Evolutionary conservation across 2,888 invertebrate genomes (phyloP), one percentile per base, ranked within the genome.

Genomic region (Mesorhabditis spiculigera): DNA sequence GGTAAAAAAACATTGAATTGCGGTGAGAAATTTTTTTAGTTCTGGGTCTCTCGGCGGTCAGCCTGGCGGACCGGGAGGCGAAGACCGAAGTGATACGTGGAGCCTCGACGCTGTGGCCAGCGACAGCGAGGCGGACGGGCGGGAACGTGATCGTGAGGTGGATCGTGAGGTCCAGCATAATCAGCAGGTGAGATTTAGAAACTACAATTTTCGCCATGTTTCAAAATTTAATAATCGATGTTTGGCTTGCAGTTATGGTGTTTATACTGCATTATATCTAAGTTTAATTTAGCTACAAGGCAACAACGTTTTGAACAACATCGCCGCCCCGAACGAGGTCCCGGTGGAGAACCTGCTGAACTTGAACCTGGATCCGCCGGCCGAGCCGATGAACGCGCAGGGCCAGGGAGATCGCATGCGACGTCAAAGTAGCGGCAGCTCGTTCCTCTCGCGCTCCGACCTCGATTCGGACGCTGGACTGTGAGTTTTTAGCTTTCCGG

Each of bases 41-140:
- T 45, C 68, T 28, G 68, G 71, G 4, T 71, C 71, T 8, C 64
- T 71, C 41, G 66, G 63, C 10, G 71, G 71, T 41, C 65, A 43
- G n/a, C 28, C 13, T 41, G 16, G 13, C 5, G 65, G 65, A 6
- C 5, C 58, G 63, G 62, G 63, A n/a, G 45, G 50, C 4, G 81
- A 81, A 63, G 81, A 83, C 68, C 75, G 82, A 10, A 75, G 75
- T 62, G 81, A 97, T 87, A 97, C 96, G 0, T 97, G 96, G 96
- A 95, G 94, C 78, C 96, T 96, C 0, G 96, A 97, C 87, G 96
- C 96, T 64, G 87, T 96, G 69, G 95, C 95, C 0, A 94, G 94
- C 71, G 96, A 97, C 87, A 94, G 94, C 5, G 96, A 97, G 88
- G 77, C 75, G 0, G 82, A 82, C 65, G 70, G 71, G 50, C 65